These are phyloP conservation scores for Plebejus anna DNA, from an alignment of 2,888 invertebrate genomes.

Conservation along the genomic window DNA sequence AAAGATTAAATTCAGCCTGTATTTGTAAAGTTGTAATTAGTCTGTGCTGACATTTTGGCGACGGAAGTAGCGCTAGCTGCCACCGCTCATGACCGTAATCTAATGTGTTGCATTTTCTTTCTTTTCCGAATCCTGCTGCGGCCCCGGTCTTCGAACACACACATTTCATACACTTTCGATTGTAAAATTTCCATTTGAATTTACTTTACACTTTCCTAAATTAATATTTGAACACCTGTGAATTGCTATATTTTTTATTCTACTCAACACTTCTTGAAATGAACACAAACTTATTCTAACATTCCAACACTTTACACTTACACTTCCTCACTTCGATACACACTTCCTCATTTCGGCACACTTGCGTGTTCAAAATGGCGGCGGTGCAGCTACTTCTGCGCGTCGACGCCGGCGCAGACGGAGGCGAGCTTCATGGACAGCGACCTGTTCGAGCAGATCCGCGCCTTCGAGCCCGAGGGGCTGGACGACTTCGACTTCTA, in stretches of 20 bases:
- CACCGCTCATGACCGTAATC: constrained; percentile 55
- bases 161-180: constrained; percentile 31
- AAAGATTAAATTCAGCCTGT: constrained; percentile 19
- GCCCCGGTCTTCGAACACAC: constrained; percentile 39
- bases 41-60: constrained; percentile 79
- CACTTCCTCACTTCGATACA: constrained; percentile 22
- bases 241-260: neutral
- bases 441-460: constrained; percentile 68
- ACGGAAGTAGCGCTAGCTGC: constrained; percentile 45
- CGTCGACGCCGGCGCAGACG: constrained; percentile 60
- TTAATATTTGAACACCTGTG: neutral
- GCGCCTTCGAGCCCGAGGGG: constrained; percentile 64
- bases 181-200: neutral
- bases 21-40: constrained; percentile 47
- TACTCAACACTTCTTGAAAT: neutral
- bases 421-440: constrained; percentile 66
- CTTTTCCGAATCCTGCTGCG: constrained; percentile 66
- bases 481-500: constrained; percentile 67
- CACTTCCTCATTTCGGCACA: neutral
- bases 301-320: neutral
- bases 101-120: constrained; percentile 80
- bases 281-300: neutral
- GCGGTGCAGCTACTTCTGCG: constrained; percentile 60
- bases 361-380: neutral
- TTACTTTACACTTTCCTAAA: neutral